These are phyloP conservation scores for Cryptocephalus primarius DNA, from an alignment of 2,888 invertebrate genomes.

Conservation along the genomic window DNA sequence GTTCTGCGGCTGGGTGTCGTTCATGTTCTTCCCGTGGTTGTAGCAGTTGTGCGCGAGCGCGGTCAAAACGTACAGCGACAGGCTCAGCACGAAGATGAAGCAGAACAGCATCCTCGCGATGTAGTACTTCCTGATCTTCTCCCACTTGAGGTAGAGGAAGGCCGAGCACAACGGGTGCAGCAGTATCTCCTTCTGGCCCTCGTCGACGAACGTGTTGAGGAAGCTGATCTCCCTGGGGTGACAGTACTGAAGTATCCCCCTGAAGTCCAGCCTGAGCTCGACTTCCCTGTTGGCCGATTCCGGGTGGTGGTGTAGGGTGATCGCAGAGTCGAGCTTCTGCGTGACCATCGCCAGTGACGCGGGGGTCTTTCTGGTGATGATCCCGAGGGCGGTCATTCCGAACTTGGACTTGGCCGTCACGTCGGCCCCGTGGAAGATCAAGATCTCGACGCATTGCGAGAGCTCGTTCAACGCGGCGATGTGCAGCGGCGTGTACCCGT, in stretches of 20 bases:
- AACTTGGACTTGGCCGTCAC: slow-evolving; percentile 82
- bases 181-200: slow-evolving; percentile 78
- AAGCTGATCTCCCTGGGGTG: slow-evolving; percentile 78
- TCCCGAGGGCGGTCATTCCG: slow-evolving; percentile 75
- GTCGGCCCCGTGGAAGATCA: slow-evolving; percentile 77
- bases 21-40: slow-evolving; percentile 66
- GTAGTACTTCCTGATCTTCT: slow-evolving; percentile 80
- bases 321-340: slow-evolving; percentile 70
- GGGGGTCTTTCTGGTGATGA: slow-evolving; percentile 78
- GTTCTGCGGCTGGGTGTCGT: slow-evolving; percentile 52
- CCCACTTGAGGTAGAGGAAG: slow-evolving; percentile 81
- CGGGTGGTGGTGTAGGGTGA: slow-evolving; percentile 66
- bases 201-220: slow-evolving; percentile 76
- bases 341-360: slow-evolving; percentile 74
- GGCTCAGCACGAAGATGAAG: slow-evolving; percentile 65
- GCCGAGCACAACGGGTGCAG: slow-evolving; percentile 81
- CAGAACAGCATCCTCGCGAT: slow-evolving; percentile 68
- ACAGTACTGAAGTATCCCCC: slow-evolving; percentile 70
- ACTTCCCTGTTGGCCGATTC: slow-evolving; percentile 69
- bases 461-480: slow-evolving; percentile 77
- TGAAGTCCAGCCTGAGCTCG: slow-evolving; percentile 71
- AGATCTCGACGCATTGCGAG: slow-evolving; percentile 72
- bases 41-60: slow-evolving; percentile 78
- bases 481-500: slow-evolving; percentile 77
- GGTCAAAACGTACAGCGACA: slow-evolving; percentile 73